A percentile compares a stretch with the other conserved stretches of the same genome.
These are phyloP conservation scores for Cepaea nemoralis DNA, from an alignment of 1,140 invertebrate species.

Conservation along the genomic window DNA sequence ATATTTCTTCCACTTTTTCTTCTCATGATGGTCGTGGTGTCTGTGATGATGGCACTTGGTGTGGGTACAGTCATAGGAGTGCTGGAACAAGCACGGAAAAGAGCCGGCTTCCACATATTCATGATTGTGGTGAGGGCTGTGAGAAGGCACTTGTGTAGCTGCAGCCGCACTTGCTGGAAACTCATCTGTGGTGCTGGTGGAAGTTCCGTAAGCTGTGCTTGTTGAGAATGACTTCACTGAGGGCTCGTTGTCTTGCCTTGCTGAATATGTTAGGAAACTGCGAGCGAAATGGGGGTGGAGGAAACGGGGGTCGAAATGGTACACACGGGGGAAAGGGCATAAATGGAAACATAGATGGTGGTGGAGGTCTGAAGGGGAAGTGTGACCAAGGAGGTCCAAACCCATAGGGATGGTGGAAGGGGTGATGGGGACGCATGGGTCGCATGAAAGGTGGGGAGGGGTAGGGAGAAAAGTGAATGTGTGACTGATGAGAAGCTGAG, in stretches of 20 bases:
- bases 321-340: neutral
- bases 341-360: conserved; percentile 13
- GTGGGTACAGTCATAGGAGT: neutral
- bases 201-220: neutral
- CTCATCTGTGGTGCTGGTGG: neutral
- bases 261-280: neutral
- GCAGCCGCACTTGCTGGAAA: neutral
- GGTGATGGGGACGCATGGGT: neutral
- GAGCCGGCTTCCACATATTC: neutral
- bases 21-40: conserved; percentile 6
- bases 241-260: neutral
- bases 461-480: conserved; percentile 13
- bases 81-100: neutral
- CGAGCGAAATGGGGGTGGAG: neutral
- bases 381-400: neutral
- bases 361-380: neutral
- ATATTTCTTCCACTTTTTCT: conserved; percentile 40
- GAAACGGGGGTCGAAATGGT: conserved; percentile 4
- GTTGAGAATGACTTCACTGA: neutral
- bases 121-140: conserved; percentile 23
- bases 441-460: conserved; percentile 1
- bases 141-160: neutral
- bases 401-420: conserved; percentile 6
- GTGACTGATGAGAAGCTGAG: neutral
- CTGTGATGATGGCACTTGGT: neutral